phyloP scores from a whole-genome alignment of 2,113 vertebrate genomes.

The Siniperca chuatsi region DNA sequence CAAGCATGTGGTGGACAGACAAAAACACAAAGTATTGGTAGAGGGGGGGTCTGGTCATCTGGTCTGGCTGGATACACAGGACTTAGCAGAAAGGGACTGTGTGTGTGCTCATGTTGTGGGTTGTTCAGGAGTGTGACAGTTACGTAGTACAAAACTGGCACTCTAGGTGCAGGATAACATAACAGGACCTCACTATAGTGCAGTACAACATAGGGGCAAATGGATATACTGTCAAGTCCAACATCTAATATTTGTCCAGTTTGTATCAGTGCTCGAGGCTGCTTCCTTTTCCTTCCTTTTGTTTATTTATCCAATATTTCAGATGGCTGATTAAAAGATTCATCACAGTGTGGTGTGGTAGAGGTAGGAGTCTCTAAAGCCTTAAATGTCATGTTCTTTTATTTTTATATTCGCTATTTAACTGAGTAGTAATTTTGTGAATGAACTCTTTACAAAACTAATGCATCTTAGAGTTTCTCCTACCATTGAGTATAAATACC shows the following conservation, averaged over 20 bases:
- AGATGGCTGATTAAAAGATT: conserved; percentile 4
- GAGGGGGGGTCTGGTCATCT: conserved; percentile 6
- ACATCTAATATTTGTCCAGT: not conserved
- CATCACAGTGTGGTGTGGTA: not conserved
- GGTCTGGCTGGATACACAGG: not conserved
- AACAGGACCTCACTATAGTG: not conserved
- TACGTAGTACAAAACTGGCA: not conserved
- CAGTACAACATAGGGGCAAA: not conserved
- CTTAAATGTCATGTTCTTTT: not conserved
- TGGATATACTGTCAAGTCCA: conserved; percentile 1
- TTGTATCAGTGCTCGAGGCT: not conserved
- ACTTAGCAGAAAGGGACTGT: not conserved
- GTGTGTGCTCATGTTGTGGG: not conserved
- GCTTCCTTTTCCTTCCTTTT: conserved; percentile 12
- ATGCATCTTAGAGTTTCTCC: not conserved
- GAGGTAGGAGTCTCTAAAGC: not conserved
- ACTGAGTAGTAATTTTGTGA: not conserved
- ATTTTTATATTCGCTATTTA: not conserved
- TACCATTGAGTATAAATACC: not conserved
- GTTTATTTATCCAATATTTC: not conserved
- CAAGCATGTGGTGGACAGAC: conserved; percentile 7
- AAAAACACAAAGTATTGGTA: conserved; percentile 1
- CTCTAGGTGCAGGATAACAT: not conserved
- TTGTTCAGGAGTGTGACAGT: not conserved
- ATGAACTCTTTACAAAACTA: not conserved